A percentile compares a stretch with the other conserved stretches of the same genome.
These are phyloP conservation scores for Bombycilla garrulus DNA, from an alignment of 2,113 vertebrate species.

Conservation along the genomic window DNA sequence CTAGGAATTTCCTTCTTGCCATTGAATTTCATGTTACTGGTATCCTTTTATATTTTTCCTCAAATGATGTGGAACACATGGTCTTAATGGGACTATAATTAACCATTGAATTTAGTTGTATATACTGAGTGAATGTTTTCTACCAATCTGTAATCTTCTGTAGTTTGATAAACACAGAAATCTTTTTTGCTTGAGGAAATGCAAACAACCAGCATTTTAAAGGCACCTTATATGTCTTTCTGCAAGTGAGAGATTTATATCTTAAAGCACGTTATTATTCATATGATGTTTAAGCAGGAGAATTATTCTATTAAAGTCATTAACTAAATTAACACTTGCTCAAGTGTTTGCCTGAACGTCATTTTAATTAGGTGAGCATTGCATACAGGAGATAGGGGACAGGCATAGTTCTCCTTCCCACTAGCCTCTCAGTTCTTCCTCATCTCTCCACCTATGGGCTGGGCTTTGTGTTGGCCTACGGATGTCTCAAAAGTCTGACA, in stretches of 20 bases:
- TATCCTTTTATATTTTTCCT: not conserved
- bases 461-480: not conserved
- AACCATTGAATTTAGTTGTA: not conserved
- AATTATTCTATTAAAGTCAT: not conserved
- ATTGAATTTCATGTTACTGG: not conserved
- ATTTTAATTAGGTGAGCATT: not conserved
- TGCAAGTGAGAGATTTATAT: not conserved
- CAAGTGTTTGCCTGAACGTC: not conserved
- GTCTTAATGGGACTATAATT: not conserved
- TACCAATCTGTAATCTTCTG: not conserved
- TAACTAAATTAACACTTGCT: not conserved
- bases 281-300: not conserved
- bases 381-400: not conserved
- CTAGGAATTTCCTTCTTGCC: not conserved
- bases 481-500: not conserved
- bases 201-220: not conserved
- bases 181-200: not conserved
- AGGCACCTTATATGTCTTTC: not conserved
- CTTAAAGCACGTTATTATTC: not conserved
- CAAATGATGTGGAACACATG: not conserved
- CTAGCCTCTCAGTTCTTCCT: not conserved
- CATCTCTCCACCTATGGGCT: not conserved
- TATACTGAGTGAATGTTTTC: not conserved
- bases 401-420: not conserved
- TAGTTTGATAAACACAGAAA: not conserved